These are phyloP conservation scores for Glomeris marginata DNA, from an alignment of 2,888 invertebrate species.

Conservation along the genomic window DNA sequence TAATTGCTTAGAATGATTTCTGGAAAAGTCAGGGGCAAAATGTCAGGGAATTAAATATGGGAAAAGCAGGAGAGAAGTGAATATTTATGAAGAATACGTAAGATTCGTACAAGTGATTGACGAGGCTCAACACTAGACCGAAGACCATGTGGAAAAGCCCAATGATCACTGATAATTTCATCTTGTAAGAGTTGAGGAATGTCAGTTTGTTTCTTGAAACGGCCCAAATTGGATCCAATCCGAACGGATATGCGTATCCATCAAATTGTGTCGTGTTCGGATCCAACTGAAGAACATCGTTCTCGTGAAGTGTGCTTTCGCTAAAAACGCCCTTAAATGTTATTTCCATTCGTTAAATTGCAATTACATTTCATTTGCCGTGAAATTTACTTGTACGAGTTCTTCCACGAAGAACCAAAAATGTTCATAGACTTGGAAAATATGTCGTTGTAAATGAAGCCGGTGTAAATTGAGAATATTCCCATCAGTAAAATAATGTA, in stretches of 20 bases:
- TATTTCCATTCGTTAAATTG: background rate
- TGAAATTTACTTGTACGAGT: slow-evolving; percentile 11
- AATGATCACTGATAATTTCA: slow-evolving; percentile 93
- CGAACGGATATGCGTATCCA: slow-evolving; percentile 63
- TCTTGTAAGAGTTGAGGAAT: slow-evolving; percentile 88
- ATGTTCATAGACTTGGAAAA: slow-evolving; percentile 93
- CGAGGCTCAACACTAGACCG: slow-evolving; percentile 58
- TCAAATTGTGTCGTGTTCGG: slow-evolving; percentile 16
- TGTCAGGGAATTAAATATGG: too few species aligned
- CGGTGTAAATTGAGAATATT: slow-evolving; percentile 93
- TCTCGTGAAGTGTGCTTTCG: background rate
- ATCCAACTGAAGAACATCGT: slow-evolving; percentile 15
- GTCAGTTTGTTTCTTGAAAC: slow-evolving; percentile 70
- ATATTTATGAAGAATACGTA: too few species aligned
- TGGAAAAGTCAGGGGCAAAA: too few species aligned
- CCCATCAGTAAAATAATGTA: slow-evolving; percentile 98
- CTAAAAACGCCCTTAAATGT: slow-evolving; percentile 11
- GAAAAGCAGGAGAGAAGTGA: too few species aligned
- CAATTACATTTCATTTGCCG: background rate
- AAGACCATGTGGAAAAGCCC: slow-evolving; percentile 96
- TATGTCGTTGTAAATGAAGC: slow-evolving; percentile 91
- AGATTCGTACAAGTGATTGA: slow-evolving; percentile 20
- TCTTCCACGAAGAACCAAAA: slow-evolving; percentile 78
- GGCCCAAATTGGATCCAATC: slow-evolving; percentile 69
- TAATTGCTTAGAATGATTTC: too few species aligned